Evolutionary conservation across 2,888 invertebrate species (phyloP).

Genomic region (Cheilosia impressa): DNA sequence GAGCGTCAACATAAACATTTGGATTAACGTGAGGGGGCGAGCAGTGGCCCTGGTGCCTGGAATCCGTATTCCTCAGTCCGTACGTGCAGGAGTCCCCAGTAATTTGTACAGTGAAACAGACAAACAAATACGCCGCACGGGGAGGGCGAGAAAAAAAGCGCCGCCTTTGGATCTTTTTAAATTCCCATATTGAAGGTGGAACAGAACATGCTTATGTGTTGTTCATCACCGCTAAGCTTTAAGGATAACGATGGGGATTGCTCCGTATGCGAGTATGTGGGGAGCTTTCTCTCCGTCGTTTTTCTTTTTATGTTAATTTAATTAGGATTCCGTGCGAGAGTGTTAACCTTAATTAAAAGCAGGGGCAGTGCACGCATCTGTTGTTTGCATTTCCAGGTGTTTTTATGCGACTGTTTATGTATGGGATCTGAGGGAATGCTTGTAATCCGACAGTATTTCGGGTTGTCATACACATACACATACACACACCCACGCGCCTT

Average conservation of each 20-base stretch:
- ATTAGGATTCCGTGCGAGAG: conserved; percentile 51
- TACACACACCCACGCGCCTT: background rate
- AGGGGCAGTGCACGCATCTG: conserved; percentile 50
- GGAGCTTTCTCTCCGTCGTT: background rate
- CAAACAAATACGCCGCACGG: conserved; percentile 10
- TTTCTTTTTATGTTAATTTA: conserved; percentile 51
- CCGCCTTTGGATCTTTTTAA: conserved; percentile 15
- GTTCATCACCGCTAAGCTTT: conserved; percentile 45
- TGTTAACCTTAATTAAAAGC: conserved; percentile 65
- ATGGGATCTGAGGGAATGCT: conserved; percentile 2
- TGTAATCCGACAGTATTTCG: background rate
- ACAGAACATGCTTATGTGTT: conserved; percentile 58
- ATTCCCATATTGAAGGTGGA: conserved; percentile 56
- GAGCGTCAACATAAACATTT: conserved; percentile 48
- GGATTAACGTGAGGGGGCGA: conserved; percentile 26
- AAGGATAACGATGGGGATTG: conserved; percentile 45
- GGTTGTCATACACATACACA: background rate
- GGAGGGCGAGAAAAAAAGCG: background rate
- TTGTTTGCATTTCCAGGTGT: conserved; percentile 18
- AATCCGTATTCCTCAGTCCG: background rate
- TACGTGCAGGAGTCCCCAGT: conserved; percentile 36
- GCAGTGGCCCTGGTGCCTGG: background rate
- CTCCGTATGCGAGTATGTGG: background rate
- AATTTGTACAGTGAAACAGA: conserved; percentile 37
- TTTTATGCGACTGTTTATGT: background rate